A percentile compares a stretch with the other conserved stretches of the same genome.
phyloP scores from a whole-genome alignment of 2,113 vertebrate genomes.

The Myrmophylax atrothorax region DNA sequence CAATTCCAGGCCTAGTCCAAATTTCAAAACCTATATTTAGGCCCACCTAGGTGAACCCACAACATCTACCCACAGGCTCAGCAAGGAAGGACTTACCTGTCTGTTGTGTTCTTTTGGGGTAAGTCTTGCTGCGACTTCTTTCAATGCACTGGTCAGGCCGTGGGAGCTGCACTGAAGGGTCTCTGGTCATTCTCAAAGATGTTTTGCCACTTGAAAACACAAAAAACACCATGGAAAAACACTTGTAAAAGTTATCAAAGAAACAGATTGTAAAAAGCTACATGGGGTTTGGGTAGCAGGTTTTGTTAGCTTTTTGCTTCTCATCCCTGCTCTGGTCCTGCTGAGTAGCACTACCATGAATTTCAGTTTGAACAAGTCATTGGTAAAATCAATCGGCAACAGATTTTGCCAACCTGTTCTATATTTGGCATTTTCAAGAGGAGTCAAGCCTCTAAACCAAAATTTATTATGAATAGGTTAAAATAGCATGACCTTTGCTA shows the following conservation, averaged over 20 bases:
- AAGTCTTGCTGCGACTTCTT: constrained; percentile 87
- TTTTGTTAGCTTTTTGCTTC: background rate
- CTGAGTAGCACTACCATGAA: background rate
- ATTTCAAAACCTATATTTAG: no score
- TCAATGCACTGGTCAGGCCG: constrained; percentile 82
- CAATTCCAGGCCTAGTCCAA: no score
- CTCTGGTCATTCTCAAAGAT: constrained; percentile 82
- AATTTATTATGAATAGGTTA: background rate
- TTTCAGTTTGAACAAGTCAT: background rate
- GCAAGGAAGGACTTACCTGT: constrained; percentile 66
- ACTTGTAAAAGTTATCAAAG: background rate
- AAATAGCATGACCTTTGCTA: background rate
- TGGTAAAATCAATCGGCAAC: background rate
- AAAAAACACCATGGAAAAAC: background rate
- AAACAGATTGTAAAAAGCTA: background rate
- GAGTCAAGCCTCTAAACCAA: background rate
- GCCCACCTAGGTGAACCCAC: no score
- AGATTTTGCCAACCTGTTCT: background rate
- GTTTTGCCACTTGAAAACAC: constrained; percentile 79
- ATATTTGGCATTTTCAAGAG: background rate
- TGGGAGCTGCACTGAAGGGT: constrained; percentile 79
- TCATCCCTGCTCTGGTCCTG: background rate
- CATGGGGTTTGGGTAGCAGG: background rate
- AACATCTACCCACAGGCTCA: background rate
- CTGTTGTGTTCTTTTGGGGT: constrained; percentile 82